Base-by-base conservation (phyloP, 2,113 vertebrate genomes). In the Zeus faber region DNA sequence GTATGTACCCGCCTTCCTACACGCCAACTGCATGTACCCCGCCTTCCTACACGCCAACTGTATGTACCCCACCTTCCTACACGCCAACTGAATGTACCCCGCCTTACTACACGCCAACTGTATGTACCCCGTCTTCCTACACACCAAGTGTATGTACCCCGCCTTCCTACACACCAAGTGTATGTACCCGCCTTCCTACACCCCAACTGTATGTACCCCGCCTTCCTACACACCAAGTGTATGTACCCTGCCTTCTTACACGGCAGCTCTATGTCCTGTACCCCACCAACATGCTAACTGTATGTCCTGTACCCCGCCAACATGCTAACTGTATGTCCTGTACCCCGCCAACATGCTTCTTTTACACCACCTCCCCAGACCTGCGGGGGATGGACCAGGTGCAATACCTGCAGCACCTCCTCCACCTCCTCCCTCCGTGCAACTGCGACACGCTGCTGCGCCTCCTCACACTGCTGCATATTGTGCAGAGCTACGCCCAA, bases 381-480 rank as follows among this genome's bases (percentile, higher is more conserved):
- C 71, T 97, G 78, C 81, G 86, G 39, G 84, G 83, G 1, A 49
- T 63, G 0, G 89, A 89, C 1, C 94, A 93, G 81, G 68, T 94
- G 16, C 80, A 79, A 22, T 80, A 87, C 53, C 85, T 98, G 56
- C 93, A 95, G 75, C 87, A 92, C 65, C 91, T 98, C 74, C 86
- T 98, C 51, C 93, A 92, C 63, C 81, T 96, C 77, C 88, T 98
- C 67, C 93, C 96, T 2, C 91, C 93, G 0, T 93, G 94, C 65
- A 93, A 98, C 88, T 92, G 93, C 0, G 95, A 97, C 84, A 95
- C 95, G 0, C 83, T 98, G 67, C 88, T 92, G 56, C 89, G 93
- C 6, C 89, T 98, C 56, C 91, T 97, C 77, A 77, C 81, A 35
- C 80, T 92, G 60, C 73, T 98, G 0, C 80, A 89, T 24, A 71